Base-by-base conservation (phyloP, 1,140 invertebrate species). In the Conus ventricosus region DNA sequence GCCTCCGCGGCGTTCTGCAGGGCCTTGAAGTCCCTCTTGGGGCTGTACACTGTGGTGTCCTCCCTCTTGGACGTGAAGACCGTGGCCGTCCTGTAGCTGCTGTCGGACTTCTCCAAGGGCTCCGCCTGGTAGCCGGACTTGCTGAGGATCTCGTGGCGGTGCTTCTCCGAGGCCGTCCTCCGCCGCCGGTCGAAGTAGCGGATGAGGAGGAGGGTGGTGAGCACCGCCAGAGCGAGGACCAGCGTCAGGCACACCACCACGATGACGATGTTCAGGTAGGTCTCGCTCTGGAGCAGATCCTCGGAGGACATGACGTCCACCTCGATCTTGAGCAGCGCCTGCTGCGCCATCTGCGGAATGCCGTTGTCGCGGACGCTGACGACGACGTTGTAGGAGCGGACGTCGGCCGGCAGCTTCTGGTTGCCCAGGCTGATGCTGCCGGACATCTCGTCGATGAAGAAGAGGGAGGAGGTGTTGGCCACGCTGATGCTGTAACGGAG, bases 371-470 rank as follows among this genome's bases (percentile, higher is more conserved):
- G 88, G 20, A 93, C 91, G 83, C 89, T 91, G 85, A 93, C 89
- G 15, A 91, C 81, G 17, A 92, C 54, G 60, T 89, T 90, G 67
- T 91, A 92, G 17, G 84, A 89, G 23, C 89, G 89, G 0, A 89
- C 63, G 67, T 93, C 91, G 0, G 81, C 86, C 3, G 87, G 85
- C 0, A 88, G 87, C 3, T 91, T 75, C 13, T 83, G 71, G 25
- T 89, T 53, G 23, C 86, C 86, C 10, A 98, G 97, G 8, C 97
- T 97, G 89, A 99, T 97, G 0, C 98, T 97, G 0, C 98, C 98
- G 0, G 97, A 98, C 39, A 97, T 95, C 4, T 97, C 96, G 95
- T 98, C 97, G 86, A 99, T 98, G 57, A 97, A 97, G 95, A 99
- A 98, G 94, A 98, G 80, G 96, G 96, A 23, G 97, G 97, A 88